Percentiles rank a stretch among this genome's conserved stretches.
phyloP scores from a whole-genome alignment of 2,113 vertebrate genomes.

The Rallus limicola region DNA sequence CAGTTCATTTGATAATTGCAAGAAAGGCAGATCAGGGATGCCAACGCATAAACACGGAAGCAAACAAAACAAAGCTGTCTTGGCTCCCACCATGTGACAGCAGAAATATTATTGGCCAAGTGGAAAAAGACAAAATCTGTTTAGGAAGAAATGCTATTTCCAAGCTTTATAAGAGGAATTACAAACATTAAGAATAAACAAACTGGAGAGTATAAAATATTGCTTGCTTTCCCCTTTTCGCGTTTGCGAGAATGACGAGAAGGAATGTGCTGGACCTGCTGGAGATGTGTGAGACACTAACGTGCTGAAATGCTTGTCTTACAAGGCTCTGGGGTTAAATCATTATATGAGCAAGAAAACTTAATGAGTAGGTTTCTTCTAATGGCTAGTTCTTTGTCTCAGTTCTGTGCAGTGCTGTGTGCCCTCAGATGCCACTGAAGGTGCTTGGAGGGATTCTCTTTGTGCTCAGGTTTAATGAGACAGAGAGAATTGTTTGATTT shows the following conservation, averaged over 20 bases:
- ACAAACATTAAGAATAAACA: constrained; percentile 39
- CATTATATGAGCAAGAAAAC: neutral
- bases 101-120: neutral
- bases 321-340: neutral
- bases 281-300: neutral
- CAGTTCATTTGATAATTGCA: neutral
- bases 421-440: neutral
- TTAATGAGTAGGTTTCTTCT: neutral
- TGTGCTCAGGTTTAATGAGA: neutral
- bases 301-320: neutral
- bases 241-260: neutral
- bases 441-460: neutral
- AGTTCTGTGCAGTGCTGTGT: neutral
- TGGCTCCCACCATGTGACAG: neutral
- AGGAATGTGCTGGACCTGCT: neutral
- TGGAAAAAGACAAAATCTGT: constrained; percentile 36
- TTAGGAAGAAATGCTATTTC: constrained; percentile 6
- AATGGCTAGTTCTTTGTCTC: neutral
- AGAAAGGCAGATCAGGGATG: neutral
- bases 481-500: neutral
- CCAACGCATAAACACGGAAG: neutral
- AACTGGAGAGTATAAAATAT: neutral
- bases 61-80: constrained; percentile 4
- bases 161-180: neutral
- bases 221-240: neutral